Evolutionary conservation across 2,797 vertebrate species (phyloP).

Genomic region (Chrosomus eos): DNA sequence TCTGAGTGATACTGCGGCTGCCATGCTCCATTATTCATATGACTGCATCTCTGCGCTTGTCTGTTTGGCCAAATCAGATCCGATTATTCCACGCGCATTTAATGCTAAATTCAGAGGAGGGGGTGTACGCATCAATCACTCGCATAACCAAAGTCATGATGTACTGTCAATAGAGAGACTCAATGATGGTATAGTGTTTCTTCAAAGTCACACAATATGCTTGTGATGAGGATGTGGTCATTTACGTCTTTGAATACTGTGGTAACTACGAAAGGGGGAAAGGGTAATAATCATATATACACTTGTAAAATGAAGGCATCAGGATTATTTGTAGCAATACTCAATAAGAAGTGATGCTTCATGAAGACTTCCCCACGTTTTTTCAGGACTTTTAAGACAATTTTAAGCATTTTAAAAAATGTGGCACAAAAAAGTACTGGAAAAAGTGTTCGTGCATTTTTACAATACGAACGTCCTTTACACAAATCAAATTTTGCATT

Average conservation of each 20-base stretch:
- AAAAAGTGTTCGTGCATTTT: conserved; percentile 23
- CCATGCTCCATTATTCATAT: conserved; percentile 70
- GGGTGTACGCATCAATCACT: conserved; percentile 54
- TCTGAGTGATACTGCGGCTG: conserved; percentile 68
- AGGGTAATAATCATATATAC: conserved; percentile 24
- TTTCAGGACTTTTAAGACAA: neutral
- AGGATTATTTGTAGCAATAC: neutral
- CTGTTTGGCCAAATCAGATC: conserved; percentile 59
- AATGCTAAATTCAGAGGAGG: conserved; percentile 48
- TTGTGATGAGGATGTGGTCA: conserved; percentile 39
- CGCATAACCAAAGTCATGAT: conserved; percentile 47
- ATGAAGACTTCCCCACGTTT: neutral
- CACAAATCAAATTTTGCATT: conserved; percentile 25
- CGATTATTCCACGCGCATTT: conserved; percentile 58
- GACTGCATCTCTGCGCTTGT: conserved; percentile 58
- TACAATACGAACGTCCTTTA: conserved; percentile 8
- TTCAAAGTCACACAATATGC: conserved; percentile 55
- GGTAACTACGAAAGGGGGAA: conserved; percentile 17
- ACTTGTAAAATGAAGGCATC: conserved; percentile 13
- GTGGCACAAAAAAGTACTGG: neutral
- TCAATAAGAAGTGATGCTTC: neutral
- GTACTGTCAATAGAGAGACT: conserved; percentile 53
- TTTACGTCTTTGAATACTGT: conserved; percentile 38
- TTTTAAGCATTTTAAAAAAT: neutral
- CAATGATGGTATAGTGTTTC: conserved; percentile 39